phyloP scores from a whole-genome alignment of 2,888 invertebrate species.

The Drosophila kambysellisi region DNA sequence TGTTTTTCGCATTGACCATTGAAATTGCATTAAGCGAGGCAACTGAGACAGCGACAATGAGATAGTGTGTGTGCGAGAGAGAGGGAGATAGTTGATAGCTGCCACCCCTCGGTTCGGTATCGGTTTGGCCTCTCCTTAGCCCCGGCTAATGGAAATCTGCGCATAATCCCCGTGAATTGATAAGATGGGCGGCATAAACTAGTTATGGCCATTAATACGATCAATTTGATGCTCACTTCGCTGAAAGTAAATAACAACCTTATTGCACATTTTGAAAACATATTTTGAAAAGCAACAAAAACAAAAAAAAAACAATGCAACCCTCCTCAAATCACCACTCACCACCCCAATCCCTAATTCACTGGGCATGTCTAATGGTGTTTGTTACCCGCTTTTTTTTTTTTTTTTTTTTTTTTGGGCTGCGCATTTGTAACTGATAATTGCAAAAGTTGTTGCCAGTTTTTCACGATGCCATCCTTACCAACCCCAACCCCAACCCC shows the following conservation, averaged over 20 bases:
- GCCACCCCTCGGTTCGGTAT: slow-evolving; percentile 24
- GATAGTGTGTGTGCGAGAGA: background rate
- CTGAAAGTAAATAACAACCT: slow-evolving; percentile 83
- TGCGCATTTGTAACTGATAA: slow-evolving; percentile 73
- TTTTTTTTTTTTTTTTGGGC: slow-evolving; percentile 10
- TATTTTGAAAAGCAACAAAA: slow-evolving; percentile 38
- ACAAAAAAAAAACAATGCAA: slow-evolving; percentile 8
- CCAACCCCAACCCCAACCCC: slow-evolving; percentile 1
- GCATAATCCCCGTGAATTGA: slow-evolving; percentile 84
- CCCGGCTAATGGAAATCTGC: slow-evolving; percentile 82
- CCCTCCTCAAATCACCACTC: slow-evolving; percentile 17
- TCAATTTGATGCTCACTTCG: slow-evolving; percentile 85
- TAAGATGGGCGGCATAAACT: slow-evolving; percentile 85
- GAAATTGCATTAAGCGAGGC: slow-evolving; percentile 79
- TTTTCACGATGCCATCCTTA: slow-evolving; percentile 24
- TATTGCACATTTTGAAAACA: slow-evolving; percentile 76
- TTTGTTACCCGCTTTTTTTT: slow-evolving; percentile 64
- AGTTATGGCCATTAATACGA: slow-evolving; percentile 85
- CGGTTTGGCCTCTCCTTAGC: slow-evolving; percentile 1
- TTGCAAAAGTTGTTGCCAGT: slow-evolving; percentile 67
- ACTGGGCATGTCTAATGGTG: slow-evolving; percentile 54
- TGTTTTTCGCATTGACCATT: slow-evolving; percentile 80
- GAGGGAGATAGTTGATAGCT: slow-evolving; percentile 11
- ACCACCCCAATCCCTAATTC: background rate
- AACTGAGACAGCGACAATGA: background rate